Conservation (phyloP, 2,888 invertebrate species). For the Brenthis ino region DNA sequence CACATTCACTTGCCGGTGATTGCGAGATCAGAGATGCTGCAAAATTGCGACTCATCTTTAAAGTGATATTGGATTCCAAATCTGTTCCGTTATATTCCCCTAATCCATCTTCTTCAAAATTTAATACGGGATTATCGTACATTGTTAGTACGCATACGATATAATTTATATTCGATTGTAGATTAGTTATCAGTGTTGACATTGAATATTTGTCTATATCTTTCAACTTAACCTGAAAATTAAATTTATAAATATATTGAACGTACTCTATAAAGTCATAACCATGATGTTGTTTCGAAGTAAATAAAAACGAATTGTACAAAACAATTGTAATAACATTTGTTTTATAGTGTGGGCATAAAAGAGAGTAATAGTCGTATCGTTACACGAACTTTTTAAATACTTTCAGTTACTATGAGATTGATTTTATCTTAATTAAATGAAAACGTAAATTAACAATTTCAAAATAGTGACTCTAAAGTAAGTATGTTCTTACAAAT, state of each 20-base stretch:
- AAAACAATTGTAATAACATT: no score
- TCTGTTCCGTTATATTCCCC: constrained; percentile 54
- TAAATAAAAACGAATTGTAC: no score
- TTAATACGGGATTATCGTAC: constrained; percentile 61
- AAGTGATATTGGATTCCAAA: constrained; percentile 54
- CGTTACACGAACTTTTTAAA: no score
- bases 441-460: no score
- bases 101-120: constrained; percentile 51
- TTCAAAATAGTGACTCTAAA: no score
- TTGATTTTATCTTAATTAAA: no score
- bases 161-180: constrained; percentile 65
- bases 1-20: constrained; percentile 73
- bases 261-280: no score
- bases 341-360: no score
- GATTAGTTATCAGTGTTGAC: constrained; percentile 62
- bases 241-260: background rate
- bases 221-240: constrained; percentile 65
- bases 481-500: no score
- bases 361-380: no score
- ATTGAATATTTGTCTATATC: constrained; percentile 67
- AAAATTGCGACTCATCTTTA: constrained; percentile 62
- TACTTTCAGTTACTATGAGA: no score
- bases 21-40: constrained; percentile 65
- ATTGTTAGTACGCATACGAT: constrained; percentile 68
- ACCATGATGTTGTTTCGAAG: no score